Conservation (phyloP, 1,140 invertebrate genomes). For the Apis cerana region DNA sequence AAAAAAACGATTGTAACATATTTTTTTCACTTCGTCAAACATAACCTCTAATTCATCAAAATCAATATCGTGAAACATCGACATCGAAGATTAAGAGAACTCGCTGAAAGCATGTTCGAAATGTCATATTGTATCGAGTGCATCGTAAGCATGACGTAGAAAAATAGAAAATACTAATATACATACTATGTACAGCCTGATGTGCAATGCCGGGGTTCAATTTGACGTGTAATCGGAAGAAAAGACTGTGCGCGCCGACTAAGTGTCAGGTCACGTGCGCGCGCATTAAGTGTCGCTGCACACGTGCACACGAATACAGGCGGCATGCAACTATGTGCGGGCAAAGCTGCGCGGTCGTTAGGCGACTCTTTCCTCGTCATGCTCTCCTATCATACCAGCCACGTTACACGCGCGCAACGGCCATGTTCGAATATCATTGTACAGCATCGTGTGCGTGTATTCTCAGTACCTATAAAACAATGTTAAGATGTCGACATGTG, state of each 20-base stretch:
- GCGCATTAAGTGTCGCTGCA: constrained; percentile 14
- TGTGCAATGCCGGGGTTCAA: neutral
- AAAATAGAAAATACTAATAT: neutral
- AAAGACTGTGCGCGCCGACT: neutral
- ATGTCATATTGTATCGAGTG: neutral
- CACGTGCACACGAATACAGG: constrained; percentile 35
- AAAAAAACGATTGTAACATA: too few species aligned
- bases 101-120: neutral
- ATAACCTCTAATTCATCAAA: neutral
- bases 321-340: constrained; percentile 20
- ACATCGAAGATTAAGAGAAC: neutral
- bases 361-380: constrained; percentile 37
- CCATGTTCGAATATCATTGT: too few species aligned
- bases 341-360: neutral
- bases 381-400: constrained; percentile 29
- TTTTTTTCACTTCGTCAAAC: too few species aligned
- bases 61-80: neutral
- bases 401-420: neutral
- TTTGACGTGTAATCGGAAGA: constrained; percentile 11
- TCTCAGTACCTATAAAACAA: constrained; percentile 13
- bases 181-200: neutral
- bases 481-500: constrained; percentile 63
- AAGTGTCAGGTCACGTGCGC: constrained; percentile 31
- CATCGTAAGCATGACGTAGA: neutral
- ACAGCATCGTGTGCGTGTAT: neutral